phyloP scores from a whole-genome alignment of 2,113 vertebrate species.

The Benitochromis conjunctus region DNA sequence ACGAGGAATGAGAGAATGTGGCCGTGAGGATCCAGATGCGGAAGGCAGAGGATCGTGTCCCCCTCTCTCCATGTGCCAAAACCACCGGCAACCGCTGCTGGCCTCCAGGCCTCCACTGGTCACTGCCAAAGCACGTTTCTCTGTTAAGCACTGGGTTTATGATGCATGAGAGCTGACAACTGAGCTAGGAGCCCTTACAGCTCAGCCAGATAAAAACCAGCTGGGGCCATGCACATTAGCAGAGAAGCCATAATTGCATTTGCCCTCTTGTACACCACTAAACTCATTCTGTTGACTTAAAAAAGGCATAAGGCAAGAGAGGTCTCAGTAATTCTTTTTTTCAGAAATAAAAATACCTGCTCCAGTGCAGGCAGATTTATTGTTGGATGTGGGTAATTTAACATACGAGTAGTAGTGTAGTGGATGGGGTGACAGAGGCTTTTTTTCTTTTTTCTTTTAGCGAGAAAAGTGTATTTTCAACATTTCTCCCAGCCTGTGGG shows the following conservation, averaged over 20 bases:
- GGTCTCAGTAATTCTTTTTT: neutral
- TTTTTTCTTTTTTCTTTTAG: slow-evolving; percentile 34
- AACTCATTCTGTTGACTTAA: slow-evolving; percentile 16
- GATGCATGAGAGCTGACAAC: slow-evolving; percentile 75
- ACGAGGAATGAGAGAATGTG: slow-evolving; percentile 51
- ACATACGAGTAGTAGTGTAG: neutral
- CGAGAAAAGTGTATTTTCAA: slow-evolving; percentile 41
- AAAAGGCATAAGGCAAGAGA: slow-evolving; percentile 1
- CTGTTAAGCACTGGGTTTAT: slow-evolving; percentile 47
- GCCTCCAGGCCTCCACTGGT: slow-evolving; percentile 47
- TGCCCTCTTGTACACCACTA: slow-evolving; percentile 62
- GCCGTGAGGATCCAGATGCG: slow-evolving; percentile 47
- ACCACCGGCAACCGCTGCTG: slow-evolving; percentile 40
- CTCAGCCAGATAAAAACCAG: slow-evolving; percentile 67
- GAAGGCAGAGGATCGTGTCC: slow-evolving; percentile 42
- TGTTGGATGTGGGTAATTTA: slow-evolving; percentile 39
- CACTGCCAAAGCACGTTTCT: slow-evolving; percentile 71
- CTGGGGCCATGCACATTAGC: slow-evolving; percentile 68
- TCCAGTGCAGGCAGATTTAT: slow-evolving; percentile 31
- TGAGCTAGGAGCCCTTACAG: slow-evolving; percentile 48
- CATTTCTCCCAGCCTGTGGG: slow-evolving; percentile 45
- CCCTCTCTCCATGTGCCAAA: slow-evolving; percentile 38
- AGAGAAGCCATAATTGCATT: slow-evolving; percentile 66
- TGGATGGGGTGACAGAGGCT: slow-evolving; percentile 2
- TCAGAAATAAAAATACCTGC: slow-evolving; percentile 32